Conservation (phyloP, 2,888 invertebrate genomes). For the Dyspetes luteomarginatus region DNA sequence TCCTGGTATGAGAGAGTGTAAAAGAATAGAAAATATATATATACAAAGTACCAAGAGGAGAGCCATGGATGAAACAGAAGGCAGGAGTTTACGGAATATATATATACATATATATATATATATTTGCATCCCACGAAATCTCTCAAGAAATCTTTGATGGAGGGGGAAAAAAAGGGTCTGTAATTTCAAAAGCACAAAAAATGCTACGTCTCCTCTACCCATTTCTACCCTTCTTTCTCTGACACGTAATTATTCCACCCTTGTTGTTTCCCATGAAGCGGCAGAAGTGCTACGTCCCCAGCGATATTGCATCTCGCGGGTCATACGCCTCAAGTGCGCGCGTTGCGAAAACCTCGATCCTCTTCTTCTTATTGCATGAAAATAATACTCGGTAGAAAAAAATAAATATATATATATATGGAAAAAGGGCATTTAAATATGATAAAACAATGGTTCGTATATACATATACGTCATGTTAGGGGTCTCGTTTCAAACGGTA, state of each 20-base stretch:
- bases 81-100: not conserved
- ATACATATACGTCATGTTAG: not conserved
- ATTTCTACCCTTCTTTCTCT: not conserved
- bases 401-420: not conserved
- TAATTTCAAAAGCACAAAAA: constrained; percentile 67
- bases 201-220: constrained; percentile 40
- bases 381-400: not conserved
- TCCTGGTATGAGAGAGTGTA: constrained; percentile 41
- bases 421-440: not conserved
- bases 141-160: constrained; percentile 36
- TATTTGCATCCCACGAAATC: constrained; percentile 15
- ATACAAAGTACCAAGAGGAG: constrained; percentile 23
- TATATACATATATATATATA: not conserved
- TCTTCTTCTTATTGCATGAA: not conserved
- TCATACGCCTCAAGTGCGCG: not conserved
- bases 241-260: constrained; percentile 68
- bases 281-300: not conserved
- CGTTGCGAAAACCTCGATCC: not conserved
- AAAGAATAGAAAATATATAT: constrained; percentile 41
- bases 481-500: not conserved
- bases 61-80: constrained; percentile 33
- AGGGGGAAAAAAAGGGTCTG: constrained; percentile 62
- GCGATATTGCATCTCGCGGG: constrained; percentile 25
- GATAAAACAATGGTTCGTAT: not conserved
- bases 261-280: constrained; percentile 43